These are phyloP conservation scores for Dasypus novemcinctus DNA, from an alignment of 2,113 vertebrate species.

Conservation along the genomic window DNA sequence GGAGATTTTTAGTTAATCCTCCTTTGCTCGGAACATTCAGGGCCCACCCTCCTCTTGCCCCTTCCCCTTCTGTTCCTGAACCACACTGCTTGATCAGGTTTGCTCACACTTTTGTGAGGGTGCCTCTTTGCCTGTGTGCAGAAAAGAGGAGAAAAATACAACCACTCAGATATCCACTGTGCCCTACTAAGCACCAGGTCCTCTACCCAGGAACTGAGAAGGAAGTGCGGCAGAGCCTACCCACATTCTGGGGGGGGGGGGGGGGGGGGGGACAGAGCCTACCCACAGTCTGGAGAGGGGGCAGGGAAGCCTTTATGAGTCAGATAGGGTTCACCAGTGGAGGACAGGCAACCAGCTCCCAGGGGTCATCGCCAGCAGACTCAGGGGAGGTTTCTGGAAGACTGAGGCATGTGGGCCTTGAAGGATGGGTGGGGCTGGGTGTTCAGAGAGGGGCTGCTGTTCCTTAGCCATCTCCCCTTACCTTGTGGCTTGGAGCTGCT, in stretches of 20 bases:
- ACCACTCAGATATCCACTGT: not conserved
- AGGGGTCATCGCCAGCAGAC: not conserved
- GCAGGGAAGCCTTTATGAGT: not conserved
- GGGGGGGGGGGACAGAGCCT: not conserved
- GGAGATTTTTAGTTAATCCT: not conserved
- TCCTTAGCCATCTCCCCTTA: not conserved
- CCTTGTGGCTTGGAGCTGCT: not conserved
- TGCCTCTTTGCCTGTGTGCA: not conserved
- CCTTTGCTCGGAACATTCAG: not conserved
- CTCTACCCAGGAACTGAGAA: not conserved
- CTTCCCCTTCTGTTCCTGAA: not conserved
- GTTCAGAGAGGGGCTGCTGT: not conserved
- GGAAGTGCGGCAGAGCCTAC: not conserved
- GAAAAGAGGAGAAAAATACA: not conserved
- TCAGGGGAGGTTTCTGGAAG: not conserved
- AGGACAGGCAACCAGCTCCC: not conserved
- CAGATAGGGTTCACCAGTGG: not conserved
- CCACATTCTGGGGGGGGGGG: not conserved
- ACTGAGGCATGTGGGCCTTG: not conserved
- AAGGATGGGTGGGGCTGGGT: not conserved
- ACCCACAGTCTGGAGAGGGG: not conserved
- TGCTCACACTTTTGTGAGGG: not conserved
- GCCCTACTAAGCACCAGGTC: not conserved
- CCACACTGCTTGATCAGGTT: not conserved
- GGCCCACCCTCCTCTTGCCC: not conserved